Evolutionary conservation across 2,113 vertebrate species (phyloP), one percentile per base, ranked within the genome.

Genomic region (Stercorarius parasiticus): DNA sequence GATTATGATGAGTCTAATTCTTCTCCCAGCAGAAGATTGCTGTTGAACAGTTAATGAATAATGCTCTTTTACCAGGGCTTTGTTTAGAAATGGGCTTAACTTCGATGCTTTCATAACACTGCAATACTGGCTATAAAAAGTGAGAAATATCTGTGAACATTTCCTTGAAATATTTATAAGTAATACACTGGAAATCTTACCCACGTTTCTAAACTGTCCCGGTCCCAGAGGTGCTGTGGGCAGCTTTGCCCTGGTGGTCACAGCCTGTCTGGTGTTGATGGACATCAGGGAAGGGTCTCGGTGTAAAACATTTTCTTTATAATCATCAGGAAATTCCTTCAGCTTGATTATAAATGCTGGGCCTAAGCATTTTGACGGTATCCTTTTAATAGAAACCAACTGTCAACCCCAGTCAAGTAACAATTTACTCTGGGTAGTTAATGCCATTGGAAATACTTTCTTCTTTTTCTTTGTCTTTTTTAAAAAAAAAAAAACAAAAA

Each of bases 351-450:
- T 56, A 90, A 78, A 83, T 15, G 64, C 30, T 86, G 59, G 56
- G 32, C 13, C 49, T 38, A 38, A 76, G 65, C 42, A 45, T 91
- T 81, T 38, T 79, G 84, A 71, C 52, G 83, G 62, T 22, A 26
- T 69, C 29, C 38, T 91, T 91, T 80, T 70, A 93, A 65, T 42
- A 87, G 82, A 88, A 96, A 88, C 43, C 82, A 77, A 79, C 53
- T 4, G 5, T 47, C 70, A 56, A 19, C 40, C 32, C 2, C 18
- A 52, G 58, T 70, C 73, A 72, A 62, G 84, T 67, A 80, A 64
- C 59, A 79, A 62, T 88, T 97, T 94, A 84, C 67, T 85, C 79
- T 11, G 66, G 42, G 21, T 45, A 47, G 36, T 82, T 77, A 72
- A 91, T 85, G 50, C 25, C 43, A 58, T 77, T 85, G 74, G 64